Evolutionary conservation across 2,888 invertebrate genomes (phyloP).

Genomic region (Andrena flavipes): DNA sequence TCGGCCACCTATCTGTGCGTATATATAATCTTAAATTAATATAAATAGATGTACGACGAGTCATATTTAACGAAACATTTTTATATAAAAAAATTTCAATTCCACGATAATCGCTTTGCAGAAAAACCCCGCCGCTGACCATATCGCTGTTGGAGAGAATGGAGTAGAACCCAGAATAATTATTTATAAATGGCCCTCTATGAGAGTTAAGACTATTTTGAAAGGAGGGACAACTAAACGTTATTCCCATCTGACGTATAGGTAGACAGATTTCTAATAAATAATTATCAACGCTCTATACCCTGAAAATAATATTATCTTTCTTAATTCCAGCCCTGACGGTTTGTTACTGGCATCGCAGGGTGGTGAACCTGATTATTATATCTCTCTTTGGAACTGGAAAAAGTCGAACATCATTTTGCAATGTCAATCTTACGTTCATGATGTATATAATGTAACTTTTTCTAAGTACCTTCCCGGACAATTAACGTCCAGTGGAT

Average conservation of each 20-base stretch:
- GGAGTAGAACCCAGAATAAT: constrained; percentile 90
- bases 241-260: constrained; percentile 91
- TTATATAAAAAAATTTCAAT: background rate
- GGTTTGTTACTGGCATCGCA: constrained; percentile 93
- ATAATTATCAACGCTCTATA: constrained; percentile 11
- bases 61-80: background rate
- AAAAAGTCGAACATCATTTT: constrained; percentile 90
- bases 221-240: constrained; percentile 90
- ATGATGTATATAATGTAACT: constrained; percentile 91
- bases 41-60: background rate
- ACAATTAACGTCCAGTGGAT: constrained; percentile 91
- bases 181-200: constrained; percentile 93
- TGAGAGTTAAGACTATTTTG: constrained; percentile 91
- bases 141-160: constrained; percentile 95
- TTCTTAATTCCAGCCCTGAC: constrained; percentile 87
- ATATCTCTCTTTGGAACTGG: constrained; percentile 97
- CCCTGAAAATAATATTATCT: constrained; percentile 14
- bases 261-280: constrained; percentile 84
- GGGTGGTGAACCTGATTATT: constrained; percentile 94
- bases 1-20: constrained; percentile 92
- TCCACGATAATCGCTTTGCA: constrained; percentile 69
- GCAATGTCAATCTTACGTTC: constrained; percentile 93
- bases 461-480: constrained; percentile 94
- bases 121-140: constrained; percentile 88
- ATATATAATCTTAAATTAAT: constrained; percentile 74